A percentile compares a stretch with the other conserved stretches of the same genome.
Conservation (phyloP, 2,113 vertebrate genomes). For the Brachyistius frenatus region DNA sequence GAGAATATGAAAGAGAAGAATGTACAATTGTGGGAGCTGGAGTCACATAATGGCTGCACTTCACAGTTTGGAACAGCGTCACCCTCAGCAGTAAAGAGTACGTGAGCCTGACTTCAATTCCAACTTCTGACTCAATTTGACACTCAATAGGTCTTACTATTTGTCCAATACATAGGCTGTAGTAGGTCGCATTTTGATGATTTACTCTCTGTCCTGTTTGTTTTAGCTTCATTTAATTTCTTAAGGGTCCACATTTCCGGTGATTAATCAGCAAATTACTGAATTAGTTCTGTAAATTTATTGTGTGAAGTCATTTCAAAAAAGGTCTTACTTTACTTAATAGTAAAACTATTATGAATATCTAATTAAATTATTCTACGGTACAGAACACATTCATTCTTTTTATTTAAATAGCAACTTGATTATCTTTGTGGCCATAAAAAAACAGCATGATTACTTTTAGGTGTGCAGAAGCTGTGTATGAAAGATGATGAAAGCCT, state of each 20-base stretch:
- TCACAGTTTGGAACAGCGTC: conserved; percentile 25
- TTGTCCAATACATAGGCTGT: neutral
- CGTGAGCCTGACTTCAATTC: conserved; percentile 33
- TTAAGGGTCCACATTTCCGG: too few relatives aligned
- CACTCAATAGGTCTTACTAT: neutral
- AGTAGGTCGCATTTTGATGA: neutral
- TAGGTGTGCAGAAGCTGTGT: neutral
- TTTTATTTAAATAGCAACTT: too few relatives aligned
- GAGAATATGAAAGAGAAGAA: conserved; percentile 24
- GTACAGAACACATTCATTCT: too few relatives aligned
- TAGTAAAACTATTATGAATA: too few relatives aligned
- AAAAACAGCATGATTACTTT: neutral
- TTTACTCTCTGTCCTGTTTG: neutral
- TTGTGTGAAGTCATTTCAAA: too few relatives aligned
- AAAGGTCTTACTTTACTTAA: too few relatives aligned
- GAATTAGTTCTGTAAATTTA: too few relatives aligned
- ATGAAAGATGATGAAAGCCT: neutral
- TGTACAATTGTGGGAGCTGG: conserved; percentile 1
- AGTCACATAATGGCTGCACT: conserved; percentile 23
- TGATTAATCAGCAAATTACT: too few relatives aligned
- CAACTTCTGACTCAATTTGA: conserved; percentile 22
- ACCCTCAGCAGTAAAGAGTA: neutral
- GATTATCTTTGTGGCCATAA: too few relatives aligned
- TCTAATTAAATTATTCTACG: too few relatives aligned
- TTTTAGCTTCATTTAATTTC: too few relatives aligned